Percentiles rank a stretch among this genome's conserved stretches.
Evolutionary conservation across 2,113 vertebrate species (phyloP).

Genomic region (Sisor rabdophorus): DNA sequence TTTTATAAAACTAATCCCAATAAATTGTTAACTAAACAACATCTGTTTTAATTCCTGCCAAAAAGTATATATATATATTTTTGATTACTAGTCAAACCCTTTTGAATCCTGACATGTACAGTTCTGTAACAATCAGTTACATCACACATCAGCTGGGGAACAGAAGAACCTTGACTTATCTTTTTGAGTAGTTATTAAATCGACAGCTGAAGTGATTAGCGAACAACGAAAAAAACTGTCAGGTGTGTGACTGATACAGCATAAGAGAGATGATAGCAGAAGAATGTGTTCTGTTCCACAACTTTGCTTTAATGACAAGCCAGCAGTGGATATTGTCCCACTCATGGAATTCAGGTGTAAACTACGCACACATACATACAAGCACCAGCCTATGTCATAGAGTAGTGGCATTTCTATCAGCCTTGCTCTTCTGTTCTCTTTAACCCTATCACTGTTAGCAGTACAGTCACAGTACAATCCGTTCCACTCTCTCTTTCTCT

Average conservation of each 20-base stretch:
- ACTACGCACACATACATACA: neutral
- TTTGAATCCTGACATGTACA: no score
- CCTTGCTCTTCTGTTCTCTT: constrained; percentile 20
- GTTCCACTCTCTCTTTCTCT: neutral
- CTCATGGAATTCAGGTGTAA: constrained; percentile 20
- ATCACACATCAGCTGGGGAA: no score
- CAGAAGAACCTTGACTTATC: neutral
- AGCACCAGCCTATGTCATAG: neutral
- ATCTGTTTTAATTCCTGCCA: neutral
- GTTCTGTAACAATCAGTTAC: neutral
- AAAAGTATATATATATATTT: neutral
- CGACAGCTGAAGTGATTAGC: neutral
- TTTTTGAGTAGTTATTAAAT: neutral
- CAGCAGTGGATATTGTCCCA: constrained; percentile 31
- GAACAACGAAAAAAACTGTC: neutral
- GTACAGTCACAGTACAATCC: constrained; percentile 15
- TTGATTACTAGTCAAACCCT: neutral
- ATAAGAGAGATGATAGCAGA: neutral
- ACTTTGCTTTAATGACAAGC: constrained; percentile 43
- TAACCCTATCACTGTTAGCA: constrained; percentile 33
- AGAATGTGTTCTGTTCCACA: constrained; percentile 36
- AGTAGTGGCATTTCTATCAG: constrained; percentile 21
- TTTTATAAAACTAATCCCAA: constrained; percentile 55
- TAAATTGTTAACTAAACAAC: constrained; percentile 51
- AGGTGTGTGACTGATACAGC: constrained; percentile 11